Conservation (phyloP, 2,113 vertebrate genomes). For the Lepisosteus oculatus region DNA sequence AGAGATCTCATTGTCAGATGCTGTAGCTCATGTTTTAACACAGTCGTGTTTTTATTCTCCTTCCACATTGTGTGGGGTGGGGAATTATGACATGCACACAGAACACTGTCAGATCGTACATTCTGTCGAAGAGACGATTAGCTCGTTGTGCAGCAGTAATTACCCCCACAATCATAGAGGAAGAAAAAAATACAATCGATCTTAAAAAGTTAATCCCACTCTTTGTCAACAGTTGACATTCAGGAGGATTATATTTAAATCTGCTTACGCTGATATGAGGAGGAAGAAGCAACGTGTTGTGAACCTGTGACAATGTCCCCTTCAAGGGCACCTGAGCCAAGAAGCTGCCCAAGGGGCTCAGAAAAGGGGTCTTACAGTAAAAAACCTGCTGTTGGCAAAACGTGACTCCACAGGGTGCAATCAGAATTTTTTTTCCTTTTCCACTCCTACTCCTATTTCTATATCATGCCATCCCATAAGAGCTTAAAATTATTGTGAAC, state of each 20-base stretch:
- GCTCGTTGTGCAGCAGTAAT: background rate
- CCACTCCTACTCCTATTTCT: background rate
- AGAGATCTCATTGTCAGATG: too few species aligned
- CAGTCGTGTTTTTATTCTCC: too few species aligned
- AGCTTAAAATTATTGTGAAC: background rate
- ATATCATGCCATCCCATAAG: background rate
- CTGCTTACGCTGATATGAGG: conserved; percentile 37
- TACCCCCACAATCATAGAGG: background rate
- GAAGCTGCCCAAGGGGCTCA: background rate
- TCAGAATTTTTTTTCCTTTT: background rate
- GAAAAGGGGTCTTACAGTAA: too few species aligned
- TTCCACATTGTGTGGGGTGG: too few species aligned
- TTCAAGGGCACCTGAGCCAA: background rate
- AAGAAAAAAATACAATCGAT: background rate
- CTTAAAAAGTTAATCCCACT: conserved; percentile 15
- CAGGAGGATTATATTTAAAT: conserved; percentile 42
- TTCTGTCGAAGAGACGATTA: background rate
- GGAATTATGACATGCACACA: too few species aligned
- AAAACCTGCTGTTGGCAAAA: background rate
- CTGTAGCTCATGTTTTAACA: too few species aligned
- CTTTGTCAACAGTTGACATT: conserved; percentile 39
- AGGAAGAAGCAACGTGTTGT: conserved; percentile 3
- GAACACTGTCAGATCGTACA: background rate
- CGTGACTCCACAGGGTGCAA: background rate
- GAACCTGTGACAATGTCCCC: conserved; percentile 16